These are phyloP conservation scores for Elaeidobius kamerunicus DNA, from an alignment of 2,888 invertebrate species.

Conservation along the genomic window DNA sequence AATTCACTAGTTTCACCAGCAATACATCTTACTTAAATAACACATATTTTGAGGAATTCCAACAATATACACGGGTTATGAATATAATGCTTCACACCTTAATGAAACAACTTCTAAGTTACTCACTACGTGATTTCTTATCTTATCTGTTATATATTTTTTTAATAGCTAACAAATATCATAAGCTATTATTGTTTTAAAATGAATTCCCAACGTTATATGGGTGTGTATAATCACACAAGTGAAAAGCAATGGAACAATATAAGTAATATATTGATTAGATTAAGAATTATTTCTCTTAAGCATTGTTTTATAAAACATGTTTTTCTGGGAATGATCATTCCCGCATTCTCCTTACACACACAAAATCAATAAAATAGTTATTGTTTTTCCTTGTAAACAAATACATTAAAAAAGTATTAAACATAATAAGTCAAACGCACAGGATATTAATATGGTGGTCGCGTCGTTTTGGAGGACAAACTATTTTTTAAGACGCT, in stretches of 20 bases:
- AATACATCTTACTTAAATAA: neutral
- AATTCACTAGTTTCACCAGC: slow-evolving; percentile 6
- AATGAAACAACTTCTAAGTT: slow-evolving; percentile 13
- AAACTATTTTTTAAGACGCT: no score
- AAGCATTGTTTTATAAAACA: neutral
- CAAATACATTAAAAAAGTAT: no score
- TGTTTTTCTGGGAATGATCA: neutral
- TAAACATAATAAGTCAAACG: no score
- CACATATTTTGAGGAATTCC: neutral
- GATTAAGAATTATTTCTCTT: neutral
- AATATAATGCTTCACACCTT: slow-evolving; percentile 19
- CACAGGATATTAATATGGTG: no score
- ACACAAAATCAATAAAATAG: no score
- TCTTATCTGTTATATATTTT: slow-evolving; percentile 27
- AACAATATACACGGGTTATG: neutral
- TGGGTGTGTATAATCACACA: neutral
- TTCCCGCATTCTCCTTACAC: no score
- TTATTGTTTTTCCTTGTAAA: no score
- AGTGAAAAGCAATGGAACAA: no score
- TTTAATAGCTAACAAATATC: slow-evolving; percentile 21
- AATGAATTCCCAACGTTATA: slow-evolving; percentile 8
- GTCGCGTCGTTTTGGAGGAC: no score
- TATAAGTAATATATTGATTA: no score
- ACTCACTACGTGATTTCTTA: slow-evolving; percentile 27
- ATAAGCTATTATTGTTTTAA: slow-evolving; percentile 26